Percentiles rank a stretch among this genome's conserved stretches.
phyloP scores from a whole-genome alignment of 2,113 vertebrate species.

The Ardeotis arabs region DNA sequence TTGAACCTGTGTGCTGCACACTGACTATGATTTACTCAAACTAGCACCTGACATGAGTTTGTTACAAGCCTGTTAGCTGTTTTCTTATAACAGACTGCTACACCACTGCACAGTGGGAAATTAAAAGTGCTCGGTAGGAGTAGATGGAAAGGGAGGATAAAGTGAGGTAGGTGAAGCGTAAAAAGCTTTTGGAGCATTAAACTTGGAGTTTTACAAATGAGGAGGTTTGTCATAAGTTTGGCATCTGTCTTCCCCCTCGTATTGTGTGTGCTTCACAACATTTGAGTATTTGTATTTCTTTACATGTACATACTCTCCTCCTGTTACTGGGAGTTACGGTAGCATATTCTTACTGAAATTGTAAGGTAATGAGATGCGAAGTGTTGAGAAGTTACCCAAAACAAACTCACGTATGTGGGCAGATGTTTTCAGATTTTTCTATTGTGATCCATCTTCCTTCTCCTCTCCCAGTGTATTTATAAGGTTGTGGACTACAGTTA shows the following conservation, averaged over 20 bases:
- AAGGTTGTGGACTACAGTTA: neutral
- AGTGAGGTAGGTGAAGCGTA: neutral
- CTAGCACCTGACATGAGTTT: neutral
- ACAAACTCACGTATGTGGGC: neutral
- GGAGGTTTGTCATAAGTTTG: neutral
- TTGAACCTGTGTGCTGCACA: neutral
- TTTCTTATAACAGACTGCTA: conserved; percentile 20
- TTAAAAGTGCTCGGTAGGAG: neutral
- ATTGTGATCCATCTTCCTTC: neutral
- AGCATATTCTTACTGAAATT: neutral
- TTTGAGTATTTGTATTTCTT: neutral
- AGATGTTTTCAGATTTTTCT: neutral
- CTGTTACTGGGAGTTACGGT: neutral
- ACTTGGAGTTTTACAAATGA: neutral
- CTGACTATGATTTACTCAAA: neutral
- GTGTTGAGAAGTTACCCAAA: neutral
- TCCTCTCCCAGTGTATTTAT: neutral
- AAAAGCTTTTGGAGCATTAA: conserved; percentile 19
- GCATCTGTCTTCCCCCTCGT: neutral
- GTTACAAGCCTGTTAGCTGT: conserved; percentile 7
- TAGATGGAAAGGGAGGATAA: neutral
- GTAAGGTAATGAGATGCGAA: neutral
- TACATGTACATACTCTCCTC: neutral
- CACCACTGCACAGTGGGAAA: conserved; percentile 8
- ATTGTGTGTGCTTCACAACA: neutral